These are phyloP conservation scores for Neosilurus mollespiculum DNA, from an alignment of 2,797 vertebrate species.

Conservation along the genomic window DNA sequence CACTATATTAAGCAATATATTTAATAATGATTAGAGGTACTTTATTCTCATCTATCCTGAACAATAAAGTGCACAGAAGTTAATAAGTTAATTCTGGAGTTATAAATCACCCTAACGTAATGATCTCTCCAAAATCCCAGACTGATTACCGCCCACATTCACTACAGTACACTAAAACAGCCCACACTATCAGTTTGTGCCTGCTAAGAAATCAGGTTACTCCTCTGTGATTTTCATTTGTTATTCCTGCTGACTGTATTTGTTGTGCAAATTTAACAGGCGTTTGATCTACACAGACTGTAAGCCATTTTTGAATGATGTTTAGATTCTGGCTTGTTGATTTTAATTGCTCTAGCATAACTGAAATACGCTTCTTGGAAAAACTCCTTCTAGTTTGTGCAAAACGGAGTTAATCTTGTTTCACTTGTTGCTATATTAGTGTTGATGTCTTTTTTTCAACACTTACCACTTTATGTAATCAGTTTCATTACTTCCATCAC, in stretches of 20 bases:
- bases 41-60: conserved; percentile 9
- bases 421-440: neutral
- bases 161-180: conserved; percentile 1
- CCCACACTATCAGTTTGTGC: conserved; percentile 11
- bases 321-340: neutral
- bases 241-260: conserved; percentile 17
- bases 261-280: neutral
- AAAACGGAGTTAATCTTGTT: neutral
- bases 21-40: neutral
- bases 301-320: neutral
- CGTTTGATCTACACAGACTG: neutral
- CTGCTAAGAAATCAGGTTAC: neutral
- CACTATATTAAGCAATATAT: neutral
- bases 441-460: neutral
- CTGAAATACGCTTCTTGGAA: neutral
- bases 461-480: neutral
- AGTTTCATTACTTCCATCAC: neutral
- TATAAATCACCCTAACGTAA: conserved; percentile 17
- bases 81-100: conserved; percentile 16
- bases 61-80: conserved; percentile 6
- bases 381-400: neutral
- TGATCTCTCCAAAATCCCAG: conserved; percentile 6
- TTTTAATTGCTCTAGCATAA: neutral
- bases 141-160: conserved; percentile 17
- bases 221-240: neutral